These are phyloP conservation scores for Denticeps clupeoides DNA, from an alignment of 2,797 vertebrate genomes.

Conservation along the genomic window DNA sequence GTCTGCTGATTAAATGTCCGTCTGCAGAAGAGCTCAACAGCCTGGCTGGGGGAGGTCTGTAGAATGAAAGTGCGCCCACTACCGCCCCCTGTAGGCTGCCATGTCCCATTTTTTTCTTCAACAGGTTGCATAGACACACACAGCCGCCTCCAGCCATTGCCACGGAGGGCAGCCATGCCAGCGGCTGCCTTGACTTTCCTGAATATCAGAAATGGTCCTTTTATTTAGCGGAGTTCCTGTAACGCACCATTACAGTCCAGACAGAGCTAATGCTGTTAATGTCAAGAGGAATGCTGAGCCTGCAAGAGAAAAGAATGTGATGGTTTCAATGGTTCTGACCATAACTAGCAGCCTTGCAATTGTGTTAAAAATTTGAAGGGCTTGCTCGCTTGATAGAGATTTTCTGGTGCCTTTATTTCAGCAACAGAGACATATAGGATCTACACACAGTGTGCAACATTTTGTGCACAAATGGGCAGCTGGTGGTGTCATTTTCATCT, in stretches of 20 bases:
- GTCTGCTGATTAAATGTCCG: conserved; percentile 52
- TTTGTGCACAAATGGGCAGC: too few relatives aligned
- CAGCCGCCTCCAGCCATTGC: conserved; percentile 93
- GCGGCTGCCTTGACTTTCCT: conserved; percentile 86
- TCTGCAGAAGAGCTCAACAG: conserved; percentile 72
- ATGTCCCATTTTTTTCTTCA: conserved; percentile 79
- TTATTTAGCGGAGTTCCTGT: conserved; percentile 34
- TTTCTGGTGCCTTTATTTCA: too few relatives aligned
- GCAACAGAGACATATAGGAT: too few relatives aligned
- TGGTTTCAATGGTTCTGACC: too few relatives aligned
- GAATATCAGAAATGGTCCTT: conserved; percentile 93
- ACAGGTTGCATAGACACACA: conserved; percentile 98
- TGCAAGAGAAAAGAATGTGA: conserved; percentile 45
- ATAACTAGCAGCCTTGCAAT: too few relatives aligned
- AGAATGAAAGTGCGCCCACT: conserved; percentile 60
- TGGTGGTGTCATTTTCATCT: too few relatives aligned
- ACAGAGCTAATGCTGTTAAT: conserved; percentile 57
- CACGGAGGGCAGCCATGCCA: too few relatives aligned
- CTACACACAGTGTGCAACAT: too few relatives aligned
- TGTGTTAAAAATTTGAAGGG: too few relatives aligned
- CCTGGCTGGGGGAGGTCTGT: conserved; percentile 64
- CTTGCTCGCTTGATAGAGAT: too few relatives aligned
- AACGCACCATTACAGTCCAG: conserved; percentile 68
- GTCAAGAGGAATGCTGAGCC: conserved; percentile 91
- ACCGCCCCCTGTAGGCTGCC: conserved; percentile 64